A percentile compares a stretch with the other conserved stretches of the same genome.
Evolutionary conservation across 2,797 vertebrate genomes (phyloP).

Genomic region (Phataginus tricuspis): DNA sequence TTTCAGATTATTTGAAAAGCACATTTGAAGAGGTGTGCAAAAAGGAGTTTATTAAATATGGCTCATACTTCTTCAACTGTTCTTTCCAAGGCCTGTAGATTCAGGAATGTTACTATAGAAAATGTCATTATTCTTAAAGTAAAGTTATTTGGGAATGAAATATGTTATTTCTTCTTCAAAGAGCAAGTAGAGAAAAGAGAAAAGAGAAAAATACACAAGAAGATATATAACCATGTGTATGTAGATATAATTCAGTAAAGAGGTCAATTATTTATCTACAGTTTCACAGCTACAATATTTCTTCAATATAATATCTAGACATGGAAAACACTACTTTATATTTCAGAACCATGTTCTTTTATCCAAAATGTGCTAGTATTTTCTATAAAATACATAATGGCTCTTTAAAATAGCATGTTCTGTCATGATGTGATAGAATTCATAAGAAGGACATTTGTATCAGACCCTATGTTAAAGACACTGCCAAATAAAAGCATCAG

Average conservation of each 20-base stretch:
- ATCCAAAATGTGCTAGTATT: not conserved
- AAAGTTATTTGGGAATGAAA: constrained; percentile 41
- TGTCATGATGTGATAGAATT: not conserved
- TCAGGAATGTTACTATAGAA: not conserved
- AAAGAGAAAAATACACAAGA: constrained; percentile 21
- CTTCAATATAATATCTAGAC: not conserved
- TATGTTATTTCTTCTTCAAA: constrained; percentile 9
- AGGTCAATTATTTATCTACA: not conserved
- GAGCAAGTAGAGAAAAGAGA: not conserved
- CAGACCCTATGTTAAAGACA: not conserved
- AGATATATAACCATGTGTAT: not conserved
- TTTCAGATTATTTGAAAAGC: not conserved
- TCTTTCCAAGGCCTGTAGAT: not conserved
- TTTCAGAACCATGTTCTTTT: constrained; percentile 6
- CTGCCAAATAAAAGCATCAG: constrained; percentile 25
- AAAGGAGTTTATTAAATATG: not conserved
- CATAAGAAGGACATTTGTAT: constrained; percentile 13
- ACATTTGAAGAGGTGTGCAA: not conserved
- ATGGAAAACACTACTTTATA: not conserved
- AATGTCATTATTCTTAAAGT: not conserved
- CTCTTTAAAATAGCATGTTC: not conserved
- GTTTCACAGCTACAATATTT: constrained; percentile 21
- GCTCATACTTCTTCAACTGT: not conserved
- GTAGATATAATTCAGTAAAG: not conserved
- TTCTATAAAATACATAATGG: not conserved